Conservation (phyloP, 2,888 invertebrate genomes). For the Mellilla xanthometata region DNA sequence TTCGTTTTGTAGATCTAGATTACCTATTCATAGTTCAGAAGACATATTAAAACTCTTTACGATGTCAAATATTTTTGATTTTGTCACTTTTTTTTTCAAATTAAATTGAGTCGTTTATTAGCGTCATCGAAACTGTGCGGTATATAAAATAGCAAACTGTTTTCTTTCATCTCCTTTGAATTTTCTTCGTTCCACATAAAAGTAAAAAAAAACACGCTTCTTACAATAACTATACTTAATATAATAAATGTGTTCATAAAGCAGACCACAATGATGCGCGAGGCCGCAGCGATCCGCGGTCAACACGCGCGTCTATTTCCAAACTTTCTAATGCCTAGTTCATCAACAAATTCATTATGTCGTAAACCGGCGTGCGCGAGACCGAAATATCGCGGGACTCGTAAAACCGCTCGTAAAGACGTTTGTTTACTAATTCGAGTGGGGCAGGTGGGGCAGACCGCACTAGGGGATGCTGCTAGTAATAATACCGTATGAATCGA, state of each 20-base stretch:
- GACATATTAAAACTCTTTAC: too few species aligned
- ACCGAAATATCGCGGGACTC: slow-evolving; percentile 81
- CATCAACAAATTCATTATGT: slow-evolving; percentile 83
- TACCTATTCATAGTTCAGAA: background rate
- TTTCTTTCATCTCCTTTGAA: too few species aligned
- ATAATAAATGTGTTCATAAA: slow-evolving; percentile 43
- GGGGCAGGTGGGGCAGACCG: slow-evolving; percentile 74
- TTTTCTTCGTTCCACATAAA: too few species aligned
- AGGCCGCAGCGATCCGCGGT: slow-evolving; percentile 49
- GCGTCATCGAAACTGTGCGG: too few species aligned
- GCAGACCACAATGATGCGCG: slow-evolving; percentile 26
- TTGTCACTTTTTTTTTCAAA: too few species aligned
- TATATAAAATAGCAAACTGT: too few species aligned
- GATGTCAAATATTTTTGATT: too few species aligned
- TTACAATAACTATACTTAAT: slow-evolving; percentile 31
- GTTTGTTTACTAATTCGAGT: slow-evolving; percentile 83
- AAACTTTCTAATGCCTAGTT: slow-evolving; percentile 81
- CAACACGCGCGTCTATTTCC: slow-evolving; percentile 76
- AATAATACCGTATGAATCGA: slow-evolving; percentile 52
- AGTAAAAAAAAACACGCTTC: background rate
- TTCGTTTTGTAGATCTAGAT: slow-evolving; percentile 3
- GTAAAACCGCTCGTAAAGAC: slow-evolving; percentile 81
- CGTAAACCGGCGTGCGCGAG: slow-evolving; percentile 78
- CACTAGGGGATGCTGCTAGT: slow-evolving; percentile 70
- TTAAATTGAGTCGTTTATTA: too few species aligned